Base-by-base conservation (phyloP, 1,140 invertebrate species). In the Danaus melanippus region DNA sequence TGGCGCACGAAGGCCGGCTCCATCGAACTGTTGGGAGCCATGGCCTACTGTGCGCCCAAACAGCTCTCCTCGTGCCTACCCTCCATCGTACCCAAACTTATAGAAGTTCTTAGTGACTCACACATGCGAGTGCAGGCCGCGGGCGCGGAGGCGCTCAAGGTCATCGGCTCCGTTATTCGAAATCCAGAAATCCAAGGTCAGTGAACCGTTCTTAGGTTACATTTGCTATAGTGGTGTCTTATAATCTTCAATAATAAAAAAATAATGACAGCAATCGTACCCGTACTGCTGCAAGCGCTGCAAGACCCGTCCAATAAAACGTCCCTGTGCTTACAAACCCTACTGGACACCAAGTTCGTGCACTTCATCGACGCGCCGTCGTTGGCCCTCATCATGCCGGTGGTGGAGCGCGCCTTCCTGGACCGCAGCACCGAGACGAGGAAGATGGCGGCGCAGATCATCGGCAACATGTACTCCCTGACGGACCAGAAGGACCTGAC, bases 331-430 rank as follows among this genome's bases (percentile, higher is more conserved):
- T 87, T 99, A 2, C 95, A 97, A 76, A 97, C 94, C 2, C 88
- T 99, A 17, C 84, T 99, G 10, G 96, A 99, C 75, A 99, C 97
- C 0, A 96, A 99, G 83, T 99, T 99, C 88, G 97, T 99, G 44
- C 98, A 99, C 87, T 98, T 99, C 79, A 99, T 99, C 66, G 98
- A 99, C 87, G 96, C 98, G 6, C 97, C 98, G 1, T 99, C 98
- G 0, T 89, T 99, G 5, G 98, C 98, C 56, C 89, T 99, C 10
- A 99, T 99, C 62, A 99, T 99, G 98, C 98, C 98, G 1, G 97
- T 99, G 0, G 96, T 99, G 12, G 95, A 98, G 82, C 88, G 98
- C 65, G 98, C 98, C 8, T 99, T 99, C 82, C 93, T 97, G 87
- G 97, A 99, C 87, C 90, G 98, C 50, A 97, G 96, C 8, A 99